Conservation (phyloP, 2,113 vertebrate species). For the Oreochromis tanganicae region DNA sequence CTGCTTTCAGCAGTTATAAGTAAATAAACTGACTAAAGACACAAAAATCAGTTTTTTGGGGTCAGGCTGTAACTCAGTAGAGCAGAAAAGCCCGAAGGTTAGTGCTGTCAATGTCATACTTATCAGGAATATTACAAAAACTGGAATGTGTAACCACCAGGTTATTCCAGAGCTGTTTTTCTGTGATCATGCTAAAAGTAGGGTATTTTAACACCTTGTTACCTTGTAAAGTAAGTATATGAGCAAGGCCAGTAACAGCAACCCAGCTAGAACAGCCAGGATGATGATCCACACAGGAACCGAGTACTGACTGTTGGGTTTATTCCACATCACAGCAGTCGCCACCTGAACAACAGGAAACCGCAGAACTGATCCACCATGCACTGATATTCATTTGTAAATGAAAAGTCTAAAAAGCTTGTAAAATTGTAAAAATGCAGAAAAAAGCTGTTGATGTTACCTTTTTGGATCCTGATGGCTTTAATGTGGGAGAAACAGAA, state of each 20-base stretch:
- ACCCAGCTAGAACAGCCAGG: constrained; percentile 80
- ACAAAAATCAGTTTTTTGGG: neutral
- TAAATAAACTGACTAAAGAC: neutral
- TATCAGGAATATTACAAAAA: neutral
- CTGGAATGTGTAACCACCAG: neutral
- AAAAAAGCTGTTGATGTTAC: constrained; percentile 38
- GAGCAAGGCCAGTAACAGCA: constrained; percentile 83
- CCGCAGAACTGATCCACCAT: neutral
- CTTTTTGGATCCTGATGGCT: constrained; percentile 72
- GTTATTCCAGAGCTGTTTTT: neutral
- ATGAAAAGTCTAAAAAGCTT: neutral
- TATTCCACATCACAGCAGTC: constrained; percentile 79
- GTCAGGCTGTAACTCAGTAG: neutral
- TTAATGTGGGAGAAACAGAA: constrained; percentile 71
- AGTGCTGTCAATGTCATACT: neutral
- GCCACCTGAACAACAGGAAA: constrained; percentile 68
- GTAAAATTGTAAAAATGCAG: neutral
- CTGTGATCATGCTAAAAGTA: neutral
- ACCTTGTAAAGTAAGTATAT: constrained; percentile 92
- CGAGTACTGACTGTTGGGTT: constrained; percentile 71
- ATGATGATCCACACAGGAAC: constrained; percentile 90
- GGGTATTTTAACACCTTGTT: neutral
- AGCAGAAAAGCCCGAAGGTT: neutral
- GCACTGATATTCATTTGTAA: neutral
- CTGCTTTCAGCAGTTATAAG: neutral